phyloP scores from a whole-genome alignment of 2,888 invertebrate species.

The Nycteola revayana region DNA sequence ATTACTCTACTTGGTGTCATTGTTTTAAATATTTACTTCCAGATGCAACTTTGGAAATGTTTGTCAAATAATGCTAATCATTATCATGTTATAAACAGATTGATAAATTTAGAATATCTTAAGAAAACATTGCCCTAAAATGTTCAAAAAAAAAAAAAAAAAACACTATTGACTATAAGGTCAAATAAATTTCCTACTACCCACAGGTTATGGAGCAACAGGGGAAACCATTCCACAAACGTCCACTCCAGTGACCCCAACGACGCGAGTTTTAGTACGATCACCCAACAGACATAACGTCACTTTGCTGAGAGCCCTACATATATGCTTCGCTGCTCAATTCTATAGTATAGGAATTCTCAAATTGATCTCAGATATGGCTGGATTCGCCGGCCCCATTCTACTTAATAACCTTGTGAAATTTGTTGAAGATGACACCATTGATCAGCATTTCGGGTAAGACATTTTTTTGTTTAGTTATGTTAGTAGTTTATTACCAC shows the following conservation, averaged over 20 bases:
- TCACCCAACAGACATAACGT: constrained; percentile 65
- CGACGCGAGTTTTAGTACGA: constrained; percentile 56
- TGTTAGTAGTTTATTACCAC: too few species aligned
- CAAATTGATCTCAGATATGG: constrained; percentile 90
- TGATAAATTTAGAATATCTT: too few species aligned
- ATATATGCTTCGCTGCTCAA: constrained; percentile 88
- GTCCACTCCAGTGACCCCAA: constrained; percentile 67
- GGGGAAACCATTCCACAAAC: constrained; percentile 54
- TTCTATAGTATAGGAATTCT: constrained; percentile 93
- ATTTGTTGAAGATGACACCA: constrained; percentile 88
- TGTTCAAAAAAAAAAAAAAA: too few species aligned
- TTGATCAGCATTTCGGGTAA: constrained; percentile 86
- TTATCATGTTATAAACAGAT: too few species aligned
- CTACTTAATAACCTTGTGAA: constrained; percentile 91
- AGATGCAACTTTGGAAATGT: too few species aligned
- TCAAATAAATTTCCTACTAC: too few species aligned
- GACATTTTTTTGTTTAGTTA: constrained; percentile 12
- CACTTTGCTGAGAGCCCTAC: constrained; percentile 86
- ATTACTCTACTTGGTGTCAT: too few species aligned
- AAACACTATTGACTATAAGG: too few species aligned
- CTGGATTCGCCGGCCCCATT: constrained; percentile 94
- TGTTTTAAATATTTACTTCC: too few species aligned
- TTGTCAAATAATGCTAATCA: too few species aligned
- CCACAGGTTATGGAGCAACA: constrained; percentile 67
- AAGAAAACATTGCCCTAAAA: too few species aligned